Evolutionary conservation across 2,888 invertebrate genomes (phyloP).

Genomic region (Leptopilina drosophilae): DNA sequence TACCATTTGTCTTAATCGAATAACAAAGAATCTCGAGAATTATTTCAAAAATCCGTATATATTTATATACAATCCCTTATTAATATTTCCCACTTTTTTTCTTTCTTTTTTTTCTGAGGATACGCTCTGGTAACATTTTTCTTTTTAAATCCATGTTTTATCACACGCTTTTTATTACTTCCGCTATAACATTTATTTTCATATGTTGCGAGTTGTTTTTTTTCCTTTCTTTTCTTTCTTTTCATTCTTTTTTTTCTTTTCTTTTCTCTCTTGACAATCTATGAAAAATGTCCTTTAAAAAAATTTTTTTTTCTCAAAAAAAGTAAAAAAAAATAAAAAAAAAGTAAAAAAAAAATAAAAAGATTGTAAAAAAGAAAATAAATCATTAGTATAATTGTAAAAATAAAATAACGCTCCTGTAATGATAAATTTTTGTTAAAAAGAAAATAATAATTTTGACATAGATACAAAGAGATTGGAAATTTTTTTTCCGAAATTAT

Average conservation of each 20-base stretch:
- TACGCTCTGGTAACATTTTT: no score
- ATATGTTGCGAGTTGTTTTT: conserved; percentile 4
- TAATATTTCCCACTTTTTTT: no score
- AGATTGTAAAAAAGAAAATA: neutral
- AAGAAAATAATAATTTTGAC: neutral
- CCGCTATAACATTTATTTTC: neutral
- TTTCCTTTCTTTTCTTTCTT: no score
- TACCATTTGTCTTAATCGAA: neutral
- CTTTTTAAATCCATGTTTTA: no score
- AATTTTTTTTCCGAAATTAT: no score
- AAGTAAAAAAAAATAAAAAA: neutral
- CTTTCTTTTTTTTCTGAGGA: no score
- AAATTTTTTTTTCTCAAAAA: no score
- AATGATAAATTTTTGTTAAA: neutral
- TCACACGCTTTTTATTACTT: no score
- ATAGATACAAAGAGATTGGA: no score
- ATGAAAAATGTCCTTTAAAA: conserved; percentile 15
- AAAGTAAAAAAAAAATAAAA: neutral
- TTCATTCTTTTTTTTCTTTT: no score
- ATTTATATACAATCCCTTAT: no score
- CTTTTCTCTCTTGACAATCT: neutral
- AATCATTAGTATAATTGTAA: neutral
- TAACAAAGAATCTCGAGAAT: neutral
- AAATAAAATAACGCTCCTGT: neutral
- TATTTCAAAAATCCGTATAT: no score